Evolutionary conservation across 1,140 invertebrate species (phyloP).

Genomic region (Pentalonia nigronervosa): DNA sequence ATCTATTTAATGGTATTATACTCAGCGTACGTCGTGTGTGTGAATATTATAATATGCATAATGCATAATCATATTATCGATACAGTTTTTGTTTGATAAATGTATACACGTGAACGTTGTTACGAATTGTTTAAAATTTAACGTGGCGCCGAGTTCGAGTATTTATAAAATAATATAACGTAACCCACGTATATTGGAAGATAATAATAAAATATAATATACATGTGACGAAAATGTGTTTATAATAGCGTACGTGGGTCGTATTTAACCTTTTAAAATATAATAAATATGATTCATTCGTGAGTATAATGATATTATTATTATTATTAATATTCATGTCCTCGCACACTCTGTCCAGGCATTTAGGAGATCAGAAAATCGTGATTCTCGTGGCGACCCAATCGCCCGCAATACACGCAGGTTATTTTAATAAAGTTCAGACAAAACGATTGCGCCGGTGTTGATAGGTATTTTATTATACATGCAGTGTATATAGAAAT

Average conservation of each 20-base stretch:
- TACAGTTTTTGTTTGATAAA: not conserved
- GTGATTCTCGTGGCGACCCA: not conserved
- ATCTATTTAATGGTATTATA: not conserved
- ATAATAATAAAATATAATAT: not conserved
- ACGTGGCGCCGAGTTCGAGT: not conserved
- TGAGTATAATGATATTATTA: not conserved
- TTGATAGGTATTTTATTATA: not conserved
- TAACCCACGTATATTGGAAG: not conserved
- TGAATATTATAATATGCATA: not conserved
- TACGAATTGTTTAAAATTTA: not conserved
- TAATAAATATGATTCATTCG: not conserved
- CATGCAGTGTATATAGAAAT: not conserved
- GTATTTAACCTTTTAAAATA: conserved; percentile 28
- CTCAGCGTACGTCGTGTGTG: not conserved
- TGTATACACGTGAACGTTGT: not conserved
- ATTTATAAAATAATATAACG: conserved; percentile 21
- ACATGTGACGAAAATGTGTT: not conserved
- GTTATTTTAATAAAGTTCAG: not conserved
- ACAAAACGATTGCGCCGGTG: not conserved
- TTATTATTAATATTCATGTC: not conserved
- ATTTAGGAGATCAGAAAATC: not conserved
- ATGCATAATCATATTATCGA: not conserved
- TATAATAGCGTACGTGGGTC: conserved; percentile 4
- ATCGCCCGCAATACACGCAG: not conserved
- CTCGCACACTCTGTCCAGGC: not conserved